Conservation (phyloP, 2,113 vertebrate species). For the Forbesichthys agassizii region DNA sequence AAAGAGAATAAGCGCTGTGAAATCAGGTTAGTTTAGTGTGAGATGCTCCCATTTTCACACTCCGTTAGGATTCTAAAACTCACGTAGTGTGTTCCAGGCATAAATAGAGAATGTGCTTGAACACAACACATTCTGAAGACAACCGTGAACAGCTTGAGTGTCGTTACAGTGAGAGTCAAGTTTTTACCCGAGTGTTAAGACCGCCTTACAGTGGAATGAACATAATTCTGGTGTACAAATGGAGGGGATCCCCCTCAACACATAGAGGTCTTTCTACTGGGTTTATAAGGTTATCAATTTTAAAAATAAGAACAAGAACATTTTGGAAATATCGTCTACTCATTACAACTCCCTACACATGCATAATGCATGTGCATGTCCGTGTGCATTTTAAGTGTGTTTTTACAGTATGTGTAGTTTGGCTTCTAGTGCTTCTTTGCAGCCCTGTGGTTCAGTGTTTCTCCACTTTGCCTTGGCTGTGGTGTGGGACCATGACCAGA, state of each 20-base stretch:
- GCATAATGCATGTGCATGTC: too few relatives aligned
- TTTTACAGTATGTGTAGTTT: too few relatives aligned
- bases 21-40: too few relatives aligned
- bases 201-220: conserved; percentile 7
- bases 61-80: too few relatives aligned
- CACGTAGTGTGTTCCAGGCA: too few relatives aligned
- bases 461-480: conserved; percentile 36
- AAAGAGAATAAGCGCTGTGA: too few relatives aligned
- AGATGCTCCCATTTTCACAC: too few relatives aligned
- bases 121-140: conserved; percentile 3
- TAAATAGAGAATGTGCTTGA: background rate
- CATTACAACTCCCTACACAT: background rate
- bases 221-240: conserved; percentile 13
- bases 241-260: background rate
- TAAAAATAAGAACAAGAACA: background rate
- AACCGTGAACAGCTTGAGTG: background rate
- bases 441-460: conserved; percentile 13
- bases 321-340: background rate
- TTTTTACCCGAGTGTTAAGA: conserved; percentile 1
- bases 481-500: conserved; percentile 47
- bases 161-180: background rate
- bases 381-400: too few relatives aligned
- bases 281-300: too few relatives aligned
- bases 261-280: background rate
- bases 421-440: background rate